phyloP scores from a whole-genome alignment of 1,140 invertebrate genomes.

The Brachionus manjavacas region DNA sequence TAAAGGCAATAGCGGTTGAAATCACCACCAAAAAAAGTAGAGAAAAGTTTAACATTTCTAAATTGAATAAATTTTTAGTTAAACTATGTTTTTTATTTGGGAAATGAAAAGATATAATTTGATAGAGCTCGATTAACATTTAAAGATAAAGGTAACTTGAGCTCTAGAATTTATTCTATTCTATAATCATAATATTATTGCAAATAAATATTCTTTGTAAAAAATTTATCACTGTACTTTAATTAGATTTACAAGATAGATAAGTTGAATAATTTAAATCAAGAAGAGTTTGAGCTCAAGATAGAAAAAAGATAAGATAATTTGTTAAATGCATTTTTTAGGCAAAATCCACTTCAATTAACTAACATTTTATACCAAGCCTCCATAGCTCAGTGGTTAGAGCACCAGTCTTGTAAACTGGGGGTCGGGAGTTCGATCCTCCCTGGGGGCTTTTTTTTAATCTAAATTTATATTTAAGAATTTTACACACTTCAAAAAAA shows the following conservation, averaged over 20 bases:
- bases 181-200: neutral
- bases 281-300: neutral
- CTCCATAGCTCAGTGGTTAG: constrained; percentile 87
- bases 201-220: neutral
- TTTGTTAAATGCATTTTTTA: neutral
- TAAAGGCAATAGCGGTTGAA: neutral
- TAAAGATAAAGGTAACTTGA: neutral
- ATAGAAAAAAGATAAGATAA: neutral
- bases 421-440: constrained; percentile 85
- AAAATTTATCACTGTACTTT: neutral
- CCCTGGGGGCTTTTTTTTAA: constrained; percentile 52
- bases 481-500: no score
- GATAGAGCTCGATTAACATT: neutral
- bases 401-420: constrained; percentile 89
- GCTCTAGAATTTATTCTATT: neutral
- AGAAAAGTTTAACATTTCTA: neutral
- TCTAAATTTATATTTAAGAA: neutral
- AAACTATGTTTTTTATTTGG: neutral
- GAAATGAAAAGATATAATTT: neutral
- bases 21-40: neutral
- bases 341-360: no score
- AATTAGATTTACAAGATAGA: neutral
- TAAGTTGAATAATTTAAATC: neutral
- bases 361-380: constrained; percentile 52
- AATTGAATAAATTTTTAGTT: neutral